phyloP scores from a whole-genome alignment of 2,888 invertebrate genomes.

The Panorpa germanica region DNA sequence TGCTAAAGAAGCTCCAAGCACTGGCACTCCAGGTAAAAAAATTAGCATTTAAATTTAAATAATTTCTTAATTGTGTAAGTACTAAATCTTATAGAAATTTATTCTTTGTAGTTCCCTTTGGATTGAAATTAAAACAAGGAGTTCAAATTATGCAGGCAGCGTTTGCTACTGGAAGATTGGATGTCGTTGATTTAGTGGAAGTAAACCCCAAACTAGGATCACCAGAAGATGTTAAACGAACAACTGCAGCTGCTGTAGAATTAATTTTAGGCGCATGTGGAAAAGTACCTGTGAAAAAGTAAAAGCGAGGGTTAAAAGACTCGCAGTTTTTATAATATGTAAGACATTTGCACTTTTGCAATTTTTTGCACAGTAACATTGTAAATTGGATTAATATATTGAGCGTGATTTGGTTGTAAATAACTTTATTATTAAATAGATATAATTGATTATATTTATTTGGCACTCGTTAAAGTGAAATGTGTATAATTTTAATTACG shows the following conservation, averaged over 20 bases:
- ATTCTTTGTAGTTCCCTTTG: conserved; percentile 55
- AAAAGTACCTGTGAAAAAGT: too few species aligned
- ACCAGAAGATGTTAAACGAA: conserved; percentile 41
- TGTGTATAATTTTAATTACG: too few species aligned
- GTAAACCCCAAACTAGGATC: conserved; percentile 72
- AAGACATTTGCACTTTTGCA: too few species aligned
- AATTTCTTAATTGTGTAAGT: too few species aligned
- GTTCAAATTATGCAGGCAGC: conserved; percentile 64
- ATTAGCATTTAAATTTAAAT: conserved; percentile 4
- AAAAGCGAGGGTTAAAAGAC: too few species aligned
- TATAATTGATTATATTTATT: too few species aligned
- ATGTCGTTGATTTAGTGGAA: conserved; percentile 76
- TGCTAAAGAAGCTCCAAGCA: conserved; percentile 67
- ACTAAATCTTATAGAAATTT: conserved; percentile 8
- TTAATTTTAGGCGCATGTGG: conserved; percentile 45
- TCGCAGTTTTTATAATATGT: too few species aligned
- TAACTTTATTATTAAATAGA: too few species aligned
- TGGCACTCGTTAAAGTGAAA: too few species aligned
- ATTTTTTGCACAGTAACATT: too few species aligned
- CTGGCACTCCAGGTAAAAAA: conserved; percentile 68
- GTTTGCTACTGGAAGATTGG: conserved; percentile 48
- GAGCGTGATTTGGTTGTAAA: too few species aligned
- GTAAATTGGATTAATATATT: too few species aligned
- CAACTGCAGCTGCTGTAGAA: conserved; percentile 55
- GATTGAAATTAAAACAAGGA: conserved; percentile 65